Evolutionary conservation across 2,113 vertebrate genomes (phyloP).

Genomic region (Corythaixoides concolor): DNA sequence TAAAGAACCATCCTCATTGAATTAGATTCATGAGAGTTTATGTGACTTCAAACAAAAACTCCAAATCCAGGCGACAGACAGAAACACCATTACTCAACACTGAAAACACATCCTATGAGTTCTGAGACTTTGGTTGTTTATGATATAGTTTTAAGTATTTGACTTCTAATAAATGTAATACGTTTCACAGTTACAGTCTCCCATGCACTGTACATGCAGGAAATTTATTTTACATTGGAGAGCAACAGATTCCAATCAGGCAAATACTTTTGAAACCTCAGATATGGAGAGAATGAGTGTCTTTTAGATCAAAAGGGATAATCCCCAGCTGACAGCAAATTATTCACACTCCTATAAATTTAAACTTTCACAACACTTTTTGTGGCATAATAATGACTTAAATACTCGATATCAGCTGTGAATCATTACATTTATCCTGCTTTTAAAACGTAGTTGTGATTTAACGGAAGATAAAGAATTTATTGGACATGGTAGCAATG

Average conservation of each 20-base stretch:
- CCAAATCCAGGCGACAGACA: neutral
- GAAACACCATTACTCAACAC: neutral
- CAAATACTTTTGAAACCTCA: neutral
- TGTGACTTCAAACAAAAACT: neutral
- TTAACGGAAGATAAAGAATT: constrained; percentile 11
- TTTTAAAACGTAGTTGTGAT: neutral
- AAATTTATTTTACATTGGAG: constrained; percentile 6
- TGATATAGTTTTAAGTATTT: neutral
- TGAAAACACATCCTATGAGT: neutral
- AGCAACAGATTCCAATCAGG: constrained; percentile 48
- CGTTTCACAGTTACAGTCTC: neutral
- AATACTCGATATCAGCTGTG: neutral
- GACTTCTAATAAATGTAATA: neutral
- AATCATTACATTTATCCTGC: neutral
- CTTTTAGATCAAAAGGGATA: constrained; percentile 45
- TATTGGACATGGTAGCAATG: neutral
- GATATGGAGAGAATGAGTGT: neutral
- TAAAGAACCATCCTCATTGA: neutral
- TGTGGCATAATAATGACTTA: constrained; percentile 3
- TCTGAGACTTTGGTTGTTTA: neutral
- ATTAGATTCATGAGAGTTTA: neutral
- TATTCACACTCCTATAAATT: constrained; percentile 39
- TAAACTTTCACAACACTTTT: neutral
- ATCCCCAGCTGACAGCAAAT: constrained; percentile 22
- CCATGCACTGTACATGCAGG: neutral